Percentiles rank a stretch among this genome's conserved stretches.
Conservation (phyloP, 2,888 invertebrate genomes). For the Odiellus spinosus region DNA sequence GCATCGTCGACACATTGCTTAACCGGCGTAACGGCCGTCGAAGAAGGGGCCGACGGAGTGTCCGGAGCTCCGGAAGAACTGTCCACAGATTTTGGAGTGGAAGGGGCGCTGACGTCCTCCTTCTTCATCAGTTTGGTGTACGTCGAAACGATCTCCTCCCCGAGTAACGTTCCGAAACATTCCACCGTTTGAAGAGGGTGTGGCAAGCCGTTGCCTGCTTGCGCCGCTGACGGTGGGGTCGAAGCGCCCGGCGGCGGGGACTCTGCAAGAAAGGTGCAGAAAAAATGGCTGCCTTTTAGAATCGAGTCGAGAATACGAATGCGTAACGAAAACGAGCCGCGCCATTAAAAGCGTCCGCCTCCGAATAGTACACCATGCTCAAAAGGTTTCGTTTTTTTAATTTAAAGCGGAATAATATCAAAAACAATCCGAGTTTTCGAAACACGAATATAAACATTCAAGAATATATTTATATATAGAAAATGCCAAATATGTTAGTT, state of each 20-base stretch:
- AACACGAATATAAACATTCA: too few species aligned
- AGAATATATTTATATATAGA: too few species aligned
- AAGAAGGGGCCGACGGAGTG: slow-evolving; percentile 4
- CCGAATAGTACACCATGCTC: too few species aligned
- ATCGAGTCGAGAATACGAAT: too few species aligned
- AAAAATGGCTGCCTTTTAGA: slow-evolving; percentile 16
- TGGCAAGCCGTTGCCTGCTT: background rate
- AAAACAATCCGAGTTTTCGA: too few species aligned
- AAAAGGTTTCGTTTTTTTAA: too few species aligned
- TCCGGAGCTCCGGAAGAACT: slow-evolving; percentile 4
- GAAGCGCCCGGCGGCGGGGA: background rate
- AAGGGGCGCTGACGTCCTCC: slow-evolving; percentile 12
- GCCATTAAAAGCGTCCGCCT: too few species aligned
- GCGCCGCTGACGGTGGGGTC: background rate
- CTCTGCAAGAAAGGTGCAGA: slow-evolving; percentile 29
- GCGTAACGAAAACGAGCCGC: too few species aligned
- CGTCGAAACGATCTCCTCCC: slow-evolving; percentile 51
- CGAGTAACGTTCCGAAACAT: slow-evolving; percentile 39
- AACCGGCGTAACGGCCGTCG: slow-evolving; percentile 1
- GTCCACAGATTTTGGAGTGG: slow-evolving; percentile 8
- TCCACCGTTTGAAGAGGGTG: slow-evolving; percentile 25
- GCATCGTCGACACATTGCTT: slow-evolving; percentile 3
- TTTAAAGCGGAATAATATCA: too few species aligned
- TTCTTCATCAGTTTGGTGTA: slow-evolving; percentile 18
- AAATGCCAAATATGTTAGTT: too few species aligned